Base-by-base conservation (phyloP, 2,113 vertebrate genomes). In the Capreolus pygargus region DNA sequence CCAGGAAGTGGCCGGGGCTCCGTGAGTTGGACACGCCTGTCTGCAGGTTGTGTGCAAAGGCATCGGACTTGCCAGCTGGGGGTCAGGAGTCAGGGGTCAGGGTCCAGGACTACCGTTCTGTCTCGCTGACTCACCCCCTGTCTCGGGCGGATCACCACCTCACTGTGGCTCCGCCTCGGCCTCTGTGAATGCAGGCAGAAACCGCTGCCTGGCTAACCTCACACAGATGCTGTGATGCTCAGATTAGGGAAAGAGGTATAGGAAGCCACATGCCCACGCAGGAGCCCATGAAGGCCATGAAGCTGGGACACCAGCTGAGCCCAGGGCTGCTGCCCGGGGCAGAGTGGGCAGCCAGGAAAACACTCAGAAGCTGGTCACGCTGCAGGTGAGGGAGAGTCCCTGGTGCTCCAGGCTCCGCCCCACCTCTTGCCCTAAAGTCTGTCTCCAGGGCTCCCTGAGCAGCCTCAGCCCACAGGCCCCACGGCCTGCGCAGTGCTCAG, bases 41-140 rank as follows among this genome's bases (percentile, higher is more conserved):
- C 82, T 47, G 83, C 13, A 10, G 55, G 79, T 74, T 74, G 36
- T 21, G 10, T 39, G 67, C 67, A 39, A 74, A 74, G 67, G 36
- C n/a, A 39, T 74, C 36, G 39, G 67, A 74, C 67, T 74, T 74
- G 36, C 67, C n/a, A 74, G 67, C 36, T 74, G 36, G 19, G 67
- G 19, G 67, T 23, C 36, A 39, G 19, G 17, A 33, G 8, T 36
- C 64, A 36, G 17, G 67, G n/a, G 19, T 23, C 67, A 36, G n/a
- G n/a, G 67, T 36, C n/a, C 67, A 39, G 67, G 19, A 36, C 67
- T 25, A 2, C 67, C 1, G 0, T 23, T 19, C 67, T 70, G 19
- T 36, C 64, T 21, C 17, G 0, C 1, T 70, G n/a, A 23, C 33
- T 23, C 67, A 70, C 1, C 6, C 43, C 12, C 45, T 1, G 0